Percentiles rank a stretch among this genome's conserved stretches.
These are phyloP conservation scores for Molanna angustata DNA, from an alignment of 2,888 invertebrate genomes.

Conservation along the genomic window DNA sequence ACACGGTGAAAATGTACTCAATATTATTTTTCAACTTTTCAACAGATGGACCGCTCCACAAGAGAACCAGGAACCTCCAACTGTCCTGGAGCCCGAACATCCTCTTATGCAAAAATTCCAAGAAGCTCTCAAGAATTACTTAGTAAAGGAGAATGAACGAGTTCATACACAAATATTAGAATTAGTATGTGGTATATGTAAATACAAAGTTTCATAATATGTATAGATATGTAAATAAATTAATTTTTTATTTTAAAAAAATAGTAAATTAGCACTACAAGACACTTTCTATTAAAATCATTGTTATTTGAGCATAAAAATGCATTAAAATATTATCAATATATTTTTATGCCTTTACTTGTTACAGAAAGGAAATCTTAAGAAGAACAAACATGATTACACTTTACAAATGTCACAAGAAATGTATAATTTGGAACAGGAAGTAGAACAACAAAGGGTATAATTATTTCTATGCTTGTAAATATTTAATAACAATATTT, in stretches of 20 bases:
- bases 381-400: constrained; percentile 24
- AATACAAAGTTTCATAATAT: no score
- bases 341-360: no score
- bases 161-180: constrained; percentile 65
- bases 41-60: constrained; percentile 16
- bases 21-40: no score
- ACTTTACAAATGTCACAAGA: constrained; percentile 25
- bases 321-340: no score
- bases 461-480: no score
- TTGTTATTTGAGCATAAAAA: no score
- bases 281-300: no score
- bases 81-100: constrained; percentile 67
- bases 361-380: constrained; percentile 26
- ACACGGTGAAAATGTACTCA: no score
- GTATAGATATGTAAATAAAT: no score
- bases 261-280: no score
- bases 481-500: no score
- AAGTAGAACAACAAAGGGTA: constrained; percentile 28
- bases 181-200: constrained; percentile 59
- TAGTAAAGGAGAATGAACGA: constrained; percentile 61
- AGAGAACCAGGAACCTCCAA: constrained; percentile 37
- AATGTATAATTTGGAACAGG: constrained; percentile 26
- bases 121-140: constrained; percentile 62
- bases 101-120: constrained; percentile 74
- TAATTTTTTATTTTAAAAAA: no score